Evolutionary conservation across 2,888 invertebrate genomes (phyloP), one percentile per base, ranked within the genome.

Genomic region (Noctua pronuba): DNA sequence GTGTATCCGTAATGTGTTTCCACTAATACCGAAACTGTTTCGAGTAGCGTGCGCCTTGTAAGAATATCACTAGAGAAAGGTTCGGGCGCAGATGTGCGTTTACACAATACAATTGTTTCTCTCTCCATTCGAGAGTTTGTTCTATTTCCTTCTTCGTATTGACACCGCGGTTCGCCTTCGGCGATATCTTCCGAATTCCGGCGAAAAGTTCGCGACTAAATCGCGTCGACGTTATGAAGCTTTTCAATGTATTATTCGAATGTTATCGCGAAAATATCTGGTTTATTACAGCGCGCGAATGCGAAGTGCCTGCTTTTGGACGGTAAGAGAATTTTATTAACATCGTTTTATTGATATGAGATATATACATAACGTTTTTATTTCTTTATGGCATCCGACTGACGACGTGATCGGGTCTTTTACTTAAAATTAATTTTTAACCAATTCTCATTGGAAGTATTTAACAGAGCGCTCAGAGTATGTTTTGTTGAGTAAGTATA

Each of bases 191-290:
- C 77, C 64, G 75, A 80, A 88, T 87, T 86, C 85, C 66, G 46
- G n/a, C 75, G 84, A 83, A 87, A 88, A 85, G 84, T 84, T 84
- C 77, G 73, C 79, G 74, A 52, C 76, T 86, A 86, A 81, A 81
- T 89, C 87, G 83, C 72, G 74, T 80, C 79, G 79, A 85, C 78
- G 80, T 88, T 90, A 88, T 87, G 85, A 85, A 88, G 87, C 89
- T 88, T 89, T 90, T 90, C 89, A 90, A 90, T 91, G 90, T 90
- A 90, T 89, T 91, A 90, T 91, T 90, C 85, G 88, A 88, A 86
- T 89, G 88, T 90, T 91, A 91, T 90, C 88, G 87, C 75, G 82
- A 78, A 84, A 86, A 90, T 89, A 89, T 90, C 89, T 88, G 86
- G 84, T 90, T 90, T 91, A 91, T 89, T 88, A 89, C 87, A 84